Percentiles rank a stretch among this genome's conserved stretches.
These are phyloP conservation scores for Phrynocephalus guinanensis DNA, from an alignment of 2,797 vertebrate species.

Conservation along the genomic window DNA sequence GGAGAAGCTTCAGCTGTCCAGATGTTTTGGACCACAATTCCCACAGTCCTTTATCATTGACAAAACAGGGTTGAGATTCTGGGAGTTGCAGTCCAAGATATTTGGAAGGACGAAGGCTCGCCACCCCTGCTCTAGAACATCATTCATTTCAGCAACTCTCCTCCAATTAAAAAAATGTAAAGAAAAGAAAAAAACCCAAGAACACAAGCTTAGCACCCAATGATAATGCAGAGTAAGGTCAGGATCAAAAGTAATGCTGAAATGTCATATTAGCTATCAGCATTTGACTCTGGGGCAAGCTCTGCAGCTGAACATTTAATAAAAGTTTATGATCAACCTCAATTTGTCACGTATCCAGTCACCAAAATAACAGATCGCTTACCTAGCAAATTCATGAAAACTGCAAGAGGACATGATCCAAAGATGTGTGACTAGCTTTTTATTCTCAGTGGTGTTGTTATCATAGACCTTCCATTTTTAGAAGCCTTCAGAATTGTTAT, in stretches of 20 bases:
- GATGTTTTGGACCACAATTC: too few relatives aligned
- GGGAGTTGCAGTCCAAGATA: too few relatives aligned
- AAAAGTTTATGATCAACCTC: not conserved
- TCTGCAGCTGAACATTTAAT: not conserved
- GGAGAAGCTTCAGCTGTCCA: too few relatives aligned
- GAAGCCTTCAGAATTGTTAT: not conserved
- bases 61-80: too few relatives aligned
- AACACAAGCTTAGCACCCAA: too few relatives aligned
- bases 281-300: not conserved
- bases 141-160: too few relatives aligned
- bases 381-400: not conserved
- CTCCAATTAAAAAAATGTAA: not conserved
- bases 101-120: too few relatives aligned
- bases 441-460: not conserved
- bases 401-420: not conserved
- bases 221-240: too few relatives aligned
- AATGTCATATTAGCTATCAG: not conserved
- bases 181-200: not conserved
- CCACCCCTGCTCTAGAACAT: too few relatives aligned
- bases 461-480: not conserved
- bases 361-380: not conserved
- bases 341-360: not conserved
- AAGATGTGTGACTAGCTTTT: not conserved
- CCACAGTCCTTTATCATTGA: too few relatives aligned
- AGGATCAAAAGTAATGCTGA: not conserved